A percentile compares a stretch with the other conserved stretches of the same genome.
Conservation (phyloP, 2,113 vertebrate species). For the Muntiacus muntjak region DNA sequence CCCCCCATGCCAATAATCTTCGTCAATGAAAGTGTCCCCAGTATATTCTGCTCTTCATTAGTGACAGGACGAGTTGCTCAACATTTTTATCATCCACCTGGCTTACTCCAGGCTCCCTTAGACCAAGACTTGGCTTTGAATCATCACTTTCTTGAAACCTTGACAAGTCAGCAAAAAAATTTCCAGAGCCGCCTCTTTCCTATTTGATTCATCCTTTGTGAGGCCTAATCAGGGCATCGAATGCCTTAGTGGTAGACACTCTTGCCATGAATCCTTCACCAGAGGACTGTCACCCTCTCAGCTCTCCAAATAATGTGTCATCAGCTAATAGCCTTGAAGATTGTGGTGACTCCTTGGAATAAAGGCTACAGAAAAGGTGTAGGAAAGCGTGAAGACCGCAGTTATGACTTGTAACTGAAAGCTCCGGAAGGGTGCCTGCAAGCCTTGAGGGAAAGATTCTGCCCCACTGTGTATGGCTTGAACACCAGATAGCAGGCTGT, state of each 20-base stretch:
- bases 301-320: neutral
- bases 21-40: neutral
- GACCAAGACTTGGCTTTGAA: neutral
- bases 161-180: neutral
- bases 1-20: too few species aligned
- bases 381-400: neutral
- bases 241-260: neutral
- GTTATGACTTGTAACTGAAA: neutral
- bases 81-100: neutral
- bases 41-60: neutral
- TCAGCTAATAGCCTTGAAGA: neutral
- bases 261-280: neutral
- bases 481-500: neutral
- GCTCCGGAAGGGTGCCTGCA: neutral
- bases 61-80: neutral
- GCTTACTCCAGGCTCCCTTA: neutral
- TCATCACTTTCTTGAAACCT: neutral
- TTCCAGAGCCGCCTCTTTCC: neutral
- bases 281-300: neutral
- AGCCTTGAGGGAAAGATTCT: neutral
- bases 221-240: neutral
- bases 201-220: neutral
- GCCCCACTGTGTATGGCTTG: neutral
- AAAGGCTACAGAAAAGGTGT: neutral
- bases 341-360: neutral